phyloP scores from a whole-genome alignment of 2,113 vertebrate genomes.

The Pao palembangensis region DNA sequence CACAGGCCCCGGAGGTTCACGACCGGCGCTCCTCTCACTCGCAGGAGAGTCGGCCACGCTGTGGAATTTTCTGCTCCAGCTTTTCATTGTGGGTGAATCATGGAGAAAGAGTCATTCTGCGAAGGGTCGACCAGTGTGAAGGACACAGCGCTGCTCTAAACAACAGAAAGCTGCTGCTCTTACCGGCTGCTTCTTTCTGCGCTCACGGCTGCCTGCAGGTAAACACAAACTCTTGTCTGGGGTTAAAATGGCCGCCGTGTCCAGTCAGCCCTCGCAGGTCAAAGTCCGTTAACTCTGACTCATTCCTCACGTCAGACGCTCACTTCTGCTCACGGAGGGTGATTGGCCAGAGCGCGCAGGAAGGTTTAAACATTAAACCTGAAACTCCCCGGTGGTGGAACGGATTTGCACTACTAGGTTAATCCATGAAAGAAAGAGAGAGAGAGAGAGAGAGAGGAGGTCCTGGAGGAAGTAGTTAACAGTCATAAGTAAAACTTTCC shows the following conservation, averaged over 20 bases:
- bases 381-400: slow-evolving; percentile 28
- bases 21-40: slow-evolving; percentile 21
- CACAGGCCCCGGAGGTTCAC: slow-evolving; percentile 32
- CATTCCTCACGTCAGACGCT: slow-evolving; percentile 20
- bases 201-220: not conserved
- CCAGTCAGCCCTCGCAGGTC: slow-evolving; percentile 30
- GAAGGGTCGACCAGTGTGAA: slow-evolving; percentile 7
- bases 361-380: slow-evolving; percentile 73
- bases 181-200: not conserved
- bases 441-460: not conserved
- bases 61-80: slow-evolving; percentile 25
- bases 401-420: slow-evolving; percentile 40
- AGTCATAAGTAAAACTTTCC: not conserved
- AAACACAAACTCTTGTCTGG: not conserved
- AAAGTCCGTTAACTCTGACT: slow-evolving; percentile 43
- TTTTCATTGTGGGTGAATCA: slow-evolving; percentile 50
- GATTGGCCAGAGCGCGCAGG: slow-evolving; percentile 28
- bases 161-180: slow-evolving; percentile 10
- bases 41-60: slow-evolving; percentile 22
- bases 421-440: slow-evolving; percentile 23
- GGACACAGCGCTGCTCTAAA: not conserved
- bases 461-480: not conserved
- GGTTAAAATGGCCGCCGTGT: slow-evolving; percentile 47
- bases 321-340: slow-evolving; percentile 7
- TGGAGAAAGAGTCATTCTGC: slow-evolving; percentile 4